A percentile compares a stretch with the other conserved stretches of the same genome.
Evolutionary conservation across 2,888 invertebrate genomes (phyloP).

Genomic region (Cheilosia grossa): DNA sequence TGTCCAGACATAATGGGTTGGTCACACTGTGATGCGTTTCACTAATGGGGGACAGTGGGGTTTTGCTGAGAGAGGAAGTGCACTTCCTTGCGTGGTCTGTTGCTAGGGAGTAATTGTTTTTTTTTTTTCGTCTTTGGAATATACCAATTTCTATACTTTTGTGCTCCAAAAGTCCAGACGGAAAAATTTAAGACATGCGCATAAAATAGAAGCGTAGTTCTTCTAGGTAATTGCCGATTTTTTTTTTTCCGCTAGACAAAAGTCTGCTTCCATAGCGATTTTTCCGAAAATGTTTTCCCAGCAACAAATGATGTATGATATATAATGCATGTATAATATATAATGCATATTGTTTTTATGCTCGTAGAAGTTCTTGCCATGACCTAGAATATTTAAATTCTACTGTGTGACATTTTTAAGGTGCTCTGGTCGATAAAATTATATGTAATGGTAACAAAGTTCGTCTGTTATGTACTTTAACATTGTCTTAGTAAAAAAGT

Average conservation of each 20-base stretch:
- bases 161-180: constrained; percentile 44
- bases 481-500: too few species aligned
- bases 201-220: constrained; percentile 46
- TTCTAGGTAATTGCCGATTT: constrained; percentile 14
- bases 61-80: background rate
- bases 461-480: too few species aligned
- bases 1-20: background rate
- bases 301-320: constrained; percentile 30
- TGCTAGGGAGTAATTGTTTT: constrained; percentile 47
- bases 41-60: background rate
- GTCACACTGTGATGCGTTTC: constrained; percentile 13
- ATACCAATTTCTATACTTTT: constrained; percentile 34
- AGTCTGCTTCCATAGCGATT: background rate
- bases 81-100: constrained; percentile 21
- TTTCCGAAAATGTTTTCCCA: background rate
- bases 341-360: background rate
- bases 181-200: constrained; percentile 57
- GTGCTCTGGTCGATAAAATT: too few species aligned
- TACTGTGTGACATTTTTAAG: too few species aligned
- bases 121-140: constrained; percentile 14
- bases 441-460: too few species aligned
- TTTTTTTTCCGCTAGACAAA: constrained; percentile 4
- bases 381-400: too few species aligned
- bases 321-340: background rate
- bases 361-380: background rate